Evolutionary conservation across 1,140 invertebrate species (phyloP).

Genomic region (Zaprionus taronus): DNA sequence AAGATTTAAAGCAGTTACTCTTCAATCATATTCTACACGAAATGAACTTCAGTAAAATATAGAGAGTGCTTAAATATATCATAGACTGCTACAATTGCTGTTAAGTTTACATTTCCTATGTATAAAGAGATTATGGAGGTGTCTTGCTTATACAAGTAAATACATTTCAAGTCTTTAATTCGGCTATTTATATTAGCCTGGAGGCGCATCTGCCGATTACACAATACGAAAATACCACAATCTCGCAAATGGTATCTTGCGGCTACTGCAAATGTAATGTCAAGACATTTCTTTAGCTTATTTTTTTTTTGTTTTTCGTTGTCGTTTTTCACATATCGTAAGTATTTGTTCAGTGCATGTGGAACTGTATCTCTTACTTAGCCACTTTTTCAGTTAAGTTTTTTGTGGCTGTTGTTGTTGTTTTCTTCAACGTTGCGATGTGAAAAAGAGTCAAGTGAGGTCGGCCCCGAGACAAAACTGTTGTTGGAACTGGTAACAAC

Average conservation of each 20-base stretch:
- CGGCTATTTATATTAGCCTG: neutral
- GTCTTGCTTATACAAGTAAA: neutral
- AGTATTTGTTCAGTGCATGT: slow-evolving; percentile 32
- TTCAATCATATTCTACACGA: too few relatives aligned
- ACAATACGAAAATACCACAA: slow-evolving; percentile 4
- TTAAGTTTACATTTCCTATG: neutral
- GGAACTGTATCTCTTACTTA: slow-evolving; percentile 29
- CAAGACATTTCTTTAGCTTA: neutral
- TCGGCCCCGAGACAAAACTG: slow-evolving; percentile 72
- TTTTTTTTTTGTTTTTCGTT: neutral
- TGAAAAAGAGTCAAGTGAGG: slow-evolving; percentile 81
- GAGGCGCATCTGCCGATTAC: neutral
- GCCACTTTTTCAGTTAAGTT: slow-evolving; percentile 27
- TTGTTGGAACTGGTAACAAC: slow-evolving; percentile 69
- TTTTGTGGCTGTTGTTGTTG: slow-evolving; percentile 24
- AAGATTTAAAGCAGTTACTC: too few relatives aligned
- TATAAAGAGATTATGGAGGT: neutral
- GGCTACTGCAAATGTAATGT: slow-evolving; percentile 8
- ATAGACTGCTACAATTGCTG: too few relatives aligned
- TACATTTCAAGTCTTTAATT: slow-evolving; percentile 1
- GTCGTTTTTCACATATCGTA: slow-evolving; percentile 34
- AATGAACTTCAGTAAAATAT: neutral
- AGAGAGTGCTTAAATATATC: neutral
- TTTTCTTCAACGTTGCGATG: slow-evolving; percentile 47
- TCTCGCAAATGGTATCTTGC: neutral